A percentile compares a stretch with the other conserved stretches of the same genome.
phyloP scores from a whole-genome alignment of 1,140 invertebrate species.

The Oscheius sp. region DNA sequence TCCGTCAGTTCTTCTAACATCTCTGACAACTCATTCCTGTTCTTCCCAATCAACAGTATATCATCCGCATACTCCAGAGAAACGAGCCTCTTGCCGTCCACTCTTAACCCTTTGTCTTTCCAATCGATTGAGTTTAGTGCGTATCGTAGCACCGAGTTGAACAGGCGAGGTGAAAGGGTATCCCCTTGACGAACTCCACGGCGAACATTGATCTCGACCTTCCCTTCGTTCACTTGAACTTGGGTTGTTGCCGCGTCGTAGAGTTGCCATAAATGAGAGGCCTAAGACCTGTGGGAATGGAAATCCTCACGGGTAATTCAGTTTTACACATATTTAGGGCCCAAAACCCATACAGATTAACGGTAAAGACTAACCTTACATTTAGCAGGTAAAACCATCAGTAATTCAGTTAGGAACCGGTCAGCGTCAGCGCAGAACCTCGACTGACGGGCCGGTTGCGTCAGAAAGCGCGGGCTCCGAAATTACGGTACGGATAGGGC shows the following conservation, averaged over 20 bases:
- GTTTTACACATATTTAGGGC: too few species aligned
- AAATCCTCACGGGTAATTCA: too few species aligned
- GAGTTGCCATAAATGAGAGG: too few species aligned
- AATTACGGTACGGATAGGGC: too few species aligned
- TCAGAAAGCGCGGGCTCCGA: too few species aligned
- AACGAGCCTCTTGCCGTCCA: slow-evolving; percentile 6
- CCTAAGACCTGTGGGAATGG: too few species aligned
- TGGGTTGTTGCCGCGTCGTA: neutral
- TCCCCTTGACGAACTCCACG: slow-evolving; percentile 30
- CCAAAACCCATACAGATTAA: too few species aligned
- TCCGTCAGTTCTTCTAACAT: slow-evolving; percentile 18
- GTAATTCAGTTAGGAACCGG: too few species aligned
- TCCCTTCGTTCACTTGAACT: neutral
- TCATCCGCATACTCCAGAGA: slow-evolving; percentile 22
- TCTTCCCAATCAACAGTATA: neutral
- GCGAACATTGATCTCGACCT: neutral
- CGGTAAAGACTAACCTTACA: too few species aligned
- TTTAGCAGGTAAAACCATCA: too few species aligned
- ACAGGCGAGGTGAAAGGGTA: slow-evolving; percentile 15
- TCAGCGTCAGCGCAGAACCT: too few species aligned
- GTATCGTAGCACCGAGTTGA: neutral
- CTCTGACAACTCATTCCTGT: neutral
- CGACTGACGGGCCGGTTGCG: too few species aligned
- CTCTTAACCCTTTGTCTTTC: slow-evolving; percentile 18
- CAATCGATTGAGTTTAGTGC: slow-evolving; percentile 5